Base-by-base conservation (phyloP, 2,888 invertebrate species). In the Cerastis leucographa region DNA sequence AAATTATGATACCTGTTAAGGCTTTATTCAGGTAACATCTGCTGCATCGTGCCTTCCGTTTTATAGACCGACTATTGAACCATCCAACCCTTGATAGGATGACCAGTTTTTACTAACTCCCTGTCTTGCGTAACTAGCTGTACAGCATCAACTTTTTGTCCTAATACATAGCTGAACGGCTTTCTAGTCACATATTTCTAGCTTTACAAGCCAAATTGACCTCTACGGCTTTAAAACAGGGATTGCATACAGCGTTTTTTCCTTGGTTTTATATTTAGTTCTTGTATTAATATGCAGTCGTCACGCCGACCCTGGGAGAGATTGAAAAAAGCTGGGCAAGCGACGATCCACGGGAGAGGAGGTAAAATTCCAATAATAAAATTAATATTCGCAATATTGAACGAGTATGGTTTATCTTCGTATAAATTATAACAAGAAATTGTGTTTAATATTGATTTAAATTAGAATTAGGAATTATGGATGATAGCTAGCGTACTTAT, bases 61-160 rank as follows among this genome's bases (percentile, higher is more conserved):
- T 92, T 90, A 85, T 83, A 81, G 80, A 80, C 82, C 83, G 86
- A 91, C 93, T 93, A 91, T 92, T 94, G 94, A 95, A 96, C 94
- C 95, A 94, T 94, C 94, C 94, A 94, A 92, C 92, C 89, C 92
- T 93, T 90, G 92, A 94, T 94, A 95, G 94, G 94, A 94, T 94
- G 94, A 94, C 94, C 85, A 89, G 91, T 95, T 95, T 95, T 96
- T 96, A 92, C 93, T 86, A 83, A 89, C 88, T 82, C 88, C 91
- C 91, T 90, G 89, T 95, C 95, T 95, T 96, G 96, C 95, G 95
- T 96, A 96, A 96, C 96, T 92, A 84, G 94, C 91, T 90, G 89
- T 89, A 89, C 66, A 80, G 90, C 90, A 89, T 88, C 91, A 89
- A 93, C 91, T 95, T 94, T 95, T 94, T 94, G 90, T 93, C 91